Evolutionary conservation across 2,797 vertebrate species (phyloP).

Genomic region (Gallinago nigripennis): DNA sequence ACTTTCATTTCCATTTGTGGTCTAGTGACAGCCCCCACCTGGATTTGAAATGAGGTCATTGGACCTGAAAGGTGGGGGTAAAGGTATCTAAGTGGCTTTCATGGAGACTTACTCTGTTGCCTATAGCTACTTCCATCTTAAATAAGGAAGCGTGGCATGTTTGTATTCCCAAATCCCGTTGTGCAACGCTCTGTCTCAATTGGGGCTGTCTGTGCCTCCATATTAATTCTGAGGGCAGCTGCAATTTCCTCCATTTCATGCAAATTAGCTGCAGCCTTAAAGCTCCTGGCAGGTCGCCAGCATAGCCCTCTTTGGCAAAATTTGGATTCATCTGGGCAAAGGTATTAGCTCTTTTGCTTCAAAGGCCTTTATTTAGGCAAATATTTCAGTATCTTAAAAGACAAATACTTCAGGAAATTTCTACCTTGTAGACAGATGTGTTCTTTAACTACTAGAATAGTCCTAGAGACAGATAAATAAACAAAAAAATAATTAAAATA

Average conservation of each 20-base stretch:
- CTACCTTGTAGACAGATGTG: not conserved
- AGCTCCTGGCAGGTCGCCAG: conserved; percentile 53
- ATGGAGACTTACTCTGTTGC: conserved; percentile 34
- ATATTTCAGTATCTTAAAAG: conserved; percentile 9
- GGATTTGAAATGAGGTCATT: conserved; percentile 54
- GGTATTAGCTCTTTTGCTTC: conserved; percentile 26
- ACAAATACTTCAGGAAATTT: not conserved
- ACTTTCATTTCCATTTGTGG: conserved; percentile 29
- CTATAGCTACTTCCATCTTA: conserved; percentile 59
- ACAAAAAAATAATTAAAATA: not conserved
- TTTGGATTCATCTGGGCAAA: conserved; percentile 41
- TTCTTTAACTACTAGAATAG: not conserved
- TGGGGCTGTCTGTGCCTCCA: conserved; percentile 45
- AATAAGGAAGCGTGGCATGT: conserved; percentile 64
- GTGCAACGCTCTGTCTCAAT: conserved; percentile 48
- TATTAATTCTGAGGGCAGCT: conserved; percentile 56
- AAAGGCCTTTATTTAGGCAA: conserved; percentile 37
- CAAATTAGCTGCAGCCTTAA: conserved; percentile 61
- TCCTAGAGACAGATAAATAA: not conserved
- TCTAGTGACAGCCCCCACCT: conserved; percentile 49
- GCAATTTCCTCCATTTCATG: conserved; percentile 72
- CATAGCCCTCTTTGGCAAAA: conserved; percentile 38
- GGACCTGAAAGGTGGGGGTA: conserved; percentile 52
- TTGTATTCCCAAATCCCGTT: conserved; percentile 53
- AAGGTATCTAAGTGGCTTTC: conserved; percentile 60